Evolutionary conservation across 2,113 vertebrate species (phyloP).

Genomic region (Poeciliopsis prolifica): DNA sequence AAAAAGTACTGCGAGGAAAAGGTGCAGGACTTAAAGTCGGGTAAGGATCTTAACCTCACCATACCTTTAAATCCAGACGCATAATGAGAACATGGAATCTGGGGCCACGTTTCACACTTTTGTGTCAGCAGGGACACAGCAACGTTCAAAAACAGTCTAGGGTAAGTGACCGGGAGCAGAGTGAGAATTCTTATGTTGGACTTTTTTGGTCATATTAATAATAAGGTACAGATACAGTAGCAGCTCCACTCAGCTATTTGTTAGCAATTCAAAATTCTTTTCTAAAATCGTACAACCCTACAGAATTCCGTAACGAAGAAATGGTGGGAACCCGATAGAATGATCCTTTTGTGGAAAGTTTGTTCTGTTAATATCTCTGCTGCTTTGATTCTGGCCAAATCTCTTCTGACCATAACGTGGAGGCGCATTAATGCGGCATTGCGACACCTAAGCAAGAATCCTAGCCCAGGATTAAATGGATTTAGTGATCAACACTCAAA

Average conservation of each 20-base stretch:
- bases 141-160: neutral
- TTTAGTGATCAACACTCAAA: constrained; percentile 41
- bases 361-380: neutral
- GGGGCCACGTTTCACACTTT: neutral
- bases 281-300: neutral
- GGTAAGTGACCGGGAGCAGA: neutral
- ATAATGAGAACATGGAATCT: constrained; percentile 75
- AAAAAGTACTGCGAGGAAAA: constrained; percentile 84
- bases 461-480: constrained; percentile 29
- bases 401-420: constrained; percentile 4
- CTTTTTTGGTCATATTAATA: neutral
- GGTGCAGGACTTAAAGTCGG: constrained; percentile 80
- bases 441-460: constrained; percentile 14
- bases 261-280: neutral
- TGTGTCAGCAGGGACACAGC: neutral
- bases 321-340: no score
- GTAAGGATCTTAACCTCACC: constrained; percentile 90
- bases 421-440: neutral
- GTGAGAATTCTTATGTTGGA: neutral
- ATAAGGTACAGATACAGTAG: neutral
- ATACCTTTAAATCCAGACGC: constrained; percentile 84
- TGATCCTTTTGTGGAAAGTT: neutral
- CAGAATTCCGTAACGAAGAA: neutral
- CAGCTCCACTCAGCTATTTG: no score
- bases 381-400: constrained; percentile 9